A percentile compares a stretch with the other conserved stretches of the same genome.
phyloP scores from a whole-genome alignment of 1,140 invertebrate species.

The Tribolium madens region DNA sequence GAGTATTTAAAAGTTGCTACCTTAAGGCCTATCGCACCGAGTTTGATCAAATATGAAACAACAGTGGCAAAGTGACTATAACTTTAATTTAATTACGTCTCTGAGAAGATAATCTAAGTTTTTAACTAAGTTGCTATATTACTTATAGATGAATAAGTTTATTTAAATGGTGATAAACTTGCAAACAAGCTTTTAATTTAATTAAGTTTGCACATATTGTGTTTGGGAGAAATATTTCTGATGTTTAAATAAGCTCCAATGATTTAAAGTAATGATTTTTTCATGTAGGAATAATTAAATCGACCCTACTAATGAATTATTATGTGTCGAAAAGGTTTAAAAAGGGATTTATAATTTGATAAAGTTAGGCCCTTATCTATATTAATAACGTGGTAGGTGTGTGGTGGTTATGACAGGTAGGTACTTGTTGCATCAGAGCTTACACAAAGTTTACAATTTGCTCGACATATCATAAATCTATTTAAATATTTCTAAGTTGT shows the following conservation, averaged over 20 bases:
- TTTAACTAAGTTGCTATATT: neutral
- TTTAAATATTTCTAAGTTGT: too few relatives aligned
- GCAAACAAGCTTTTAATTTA: neutral
- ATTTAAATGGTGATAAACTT: conserved; percentile 24
- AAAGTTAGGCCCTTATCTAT: neutral
- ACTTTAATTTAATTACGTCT: neutral
- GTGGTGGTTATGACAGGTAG: conserved; percentile 8
- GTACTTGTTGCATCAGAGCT: conserved; percentile 16
- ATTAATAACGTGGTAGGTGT: conserved; percentile 2
- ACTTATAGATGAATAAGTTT: neutral
- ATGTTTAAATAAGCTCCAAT: too few relatives aligned
- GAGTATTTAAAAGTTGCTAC: conserved; percentile 20
- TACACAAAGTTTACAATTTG: neutral
- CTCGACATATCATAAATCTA: neutral
- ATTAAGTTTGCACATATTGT: conserved; percentile 8
- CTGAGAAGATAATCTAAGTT: neutral
- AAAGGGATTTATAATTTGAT: conserved; percentile 1
- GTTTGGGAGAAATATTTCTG: too few relatives aligned
- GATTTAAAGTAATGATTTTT: neutral
- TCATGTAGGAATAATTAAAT: neutral
- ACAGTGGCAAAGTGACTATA: neutral
- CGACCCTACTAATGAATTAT: neutral
- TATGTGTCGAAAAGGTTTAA: neutral
- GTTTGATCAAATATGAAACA: neutral
- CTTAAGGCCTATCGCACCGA: neutral